Evolutionary conservation across 2,797 vertebrate species (phyloP), one percentile per base, ranked within the genome.

Genomic region (Pseudomugil tenellus): DNA sequence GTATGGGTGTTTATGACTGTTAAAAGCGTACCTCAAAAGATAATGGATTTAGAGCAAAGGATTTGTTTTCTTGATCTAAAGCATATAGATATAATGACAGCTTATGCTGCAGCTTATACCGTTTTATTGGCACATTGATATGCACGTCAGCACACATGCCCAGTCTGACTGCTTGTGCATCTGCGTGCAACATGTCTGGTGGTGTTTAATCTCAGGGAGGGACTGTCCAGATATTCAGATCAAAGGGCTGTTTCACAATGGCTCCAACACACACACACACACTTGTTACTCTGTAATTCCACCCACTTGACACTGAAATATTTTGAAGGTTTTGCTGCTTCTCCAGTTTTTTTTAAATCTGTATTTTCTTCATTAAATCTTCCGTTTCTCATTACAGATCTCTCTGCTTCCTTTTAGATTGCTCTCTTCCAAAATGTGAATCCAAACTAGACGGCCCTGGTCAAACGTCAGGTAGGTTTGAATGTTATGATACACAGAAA

Each of bases 341-440:
- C 3, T 72, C n/a, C 21, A n/a, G 23, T 19, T 76, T n/a, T 19
- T 23, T 51, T 60, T 63, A 28, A 25, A 43, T 53, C 29, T 70
- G 63, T 28, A 58, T 69, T 68, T 46, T 6, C 32, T 70, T 59
- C 46, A n/a, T 70, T 62, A 58, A 70, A 78, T 16, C 31, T 54
- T 21, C 4, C 41, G 63, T 29, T 25, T 58, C 34, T 82, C 53
- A 74, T 56, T 37, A 52, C 46, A 8, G 46, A 43, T 37, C 39
- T 76, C 28, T 60, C 2, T 79, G 4, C 73, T 6, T 82, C 6
- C 77, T 75, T 87, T 54, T 69, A 92, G 90, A 93, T 81, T 92
- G 87, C 69, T 77, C 90, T 74, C 88, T 92, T 70, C 90, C 89
- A 79, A 92, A 92, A 87, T 92, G 89, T 89, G 91, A 92, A 70